Conservation (phyloP, 2,113 vertebrate genomes). For the Mohoua ochrocephala region DNA sequence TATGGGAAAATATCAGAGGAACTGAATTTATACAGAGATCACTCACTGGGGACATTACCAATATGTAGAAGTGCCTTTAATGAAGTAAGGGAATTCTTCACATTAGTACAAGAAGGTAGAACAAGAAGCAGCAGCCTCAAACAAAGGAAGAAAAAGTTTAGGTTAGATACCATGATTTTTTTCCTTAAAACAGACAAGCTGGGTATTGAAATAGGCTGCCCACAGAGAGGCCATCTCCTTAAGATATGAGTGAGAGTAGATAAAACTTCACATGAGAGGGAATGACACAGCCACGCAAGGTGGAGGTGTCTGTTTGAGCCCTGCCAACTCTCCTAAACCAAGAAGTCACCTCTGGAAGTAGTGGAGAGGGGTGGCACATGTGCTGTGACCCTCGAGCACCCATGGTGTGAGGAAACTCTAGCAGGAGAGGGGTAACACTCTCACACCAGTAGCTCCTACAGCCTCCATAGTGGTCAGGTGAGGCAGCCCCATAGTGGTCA, state of each 20-base stretch:
- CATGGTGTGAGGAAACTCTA: fast-evolving
- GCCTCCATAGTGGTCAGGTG: neutral
- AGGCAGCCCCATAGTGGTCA: neutral
- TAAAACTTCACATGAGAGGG: neutral
- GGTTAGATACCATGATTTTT: neutral
- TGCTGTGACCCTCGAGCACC: fast-evolving
- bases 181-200: neutral
- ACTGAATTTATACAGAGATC: slow-evolving; percentile 56
- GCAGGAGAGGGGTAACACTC: neutral
- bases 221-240: neutral
- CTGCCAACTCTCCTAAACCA: neutral
- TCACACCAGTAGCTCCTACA: neutral
- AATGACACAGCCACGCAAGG: neutral
- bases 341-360: neutral
- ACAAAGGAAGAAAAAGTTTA: slow-evolving; percentile 46
- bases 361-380: fast-evolving
- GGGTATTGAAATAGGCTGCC: neutral
- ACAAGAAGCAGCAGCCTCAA: slow-evolving; percentile 54
- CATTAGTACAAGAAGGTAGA: slow-evolving; percentile 60
- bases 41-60: slow-evolving; percentile 47
- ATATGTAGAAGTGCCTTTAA: slow-evolving; percentile 53
- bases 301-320: neutral
- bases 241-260: neutral
- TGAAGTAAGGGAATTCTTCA: slow-evolving; percentile 61
- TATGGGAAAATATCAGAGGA: slow-evolving; percentile 41